Conservation (phyloP, 2,113 vertebrate genomes). For the Mormyrus lacerda region DNA sequence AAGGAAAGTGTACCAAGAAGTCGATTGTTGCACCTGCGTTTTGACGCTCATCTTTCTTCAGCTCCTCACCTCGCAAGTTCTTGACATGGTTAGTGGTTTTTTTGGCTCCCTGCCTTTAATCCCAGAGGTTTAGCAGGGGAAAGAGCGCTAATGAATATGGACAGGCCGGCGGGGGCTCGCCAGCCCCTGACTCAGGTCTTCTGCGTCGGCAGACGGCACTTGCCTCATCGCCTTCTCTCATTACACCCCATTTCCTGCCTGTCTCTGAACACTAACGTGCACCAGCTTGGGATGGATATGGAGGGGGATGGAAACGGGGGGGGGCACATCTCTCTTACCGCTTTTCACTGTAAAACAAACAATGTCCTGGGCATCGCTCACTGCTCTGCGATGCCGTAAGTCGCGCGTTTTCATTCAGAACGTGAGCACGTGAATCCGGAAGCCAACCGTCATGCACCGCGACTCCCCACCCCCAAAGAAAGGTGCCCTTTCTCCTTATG, state of each 20-base stretch:
- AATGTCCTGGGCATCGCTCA: not conserved
- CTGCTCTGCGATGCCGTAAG: not conserved
- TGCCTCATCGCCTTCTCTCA: not conserved
- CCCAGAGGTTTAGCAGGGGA: not conserved
- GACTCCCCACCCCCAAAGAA: not conserved
- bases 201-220: not conserved
- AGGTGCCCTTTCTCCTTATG: slow-evolving; percentile 8
- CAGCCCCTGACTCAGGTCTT: not conserved
- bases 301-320: too few relatives aligned
- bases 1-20: not conserved
- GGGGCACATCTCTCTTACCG: not conserved
- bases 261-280: slow-evolving; percentile 5
- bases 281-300: slow-evolving; percentile 2
- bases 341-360: slow-evolving; percentile 17
- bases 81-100: not conserved
- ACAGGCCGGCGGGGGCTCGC: not conserved
- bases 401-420: not conserved
- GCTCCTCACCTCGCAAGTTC: not conserved
- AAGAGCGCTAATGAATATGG: not conserved
- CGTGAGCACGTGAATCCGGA: not conserved
- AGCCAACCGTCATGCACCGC: not conserved
- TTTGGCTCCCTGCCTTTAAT: not conserved
- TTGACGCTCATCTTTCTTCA: slow-evolving; percentile 55
- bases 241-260: slow-evolving; percentile 6
- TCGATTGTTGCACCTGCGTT: not conserved